A percentile compares a stretch with the other conserved stretches of the same genome.
Evolutionary conservation across 2,797 vertebrate species (phyloP).

Genomic region (Pseudocheirus occidentalis): DNA sequence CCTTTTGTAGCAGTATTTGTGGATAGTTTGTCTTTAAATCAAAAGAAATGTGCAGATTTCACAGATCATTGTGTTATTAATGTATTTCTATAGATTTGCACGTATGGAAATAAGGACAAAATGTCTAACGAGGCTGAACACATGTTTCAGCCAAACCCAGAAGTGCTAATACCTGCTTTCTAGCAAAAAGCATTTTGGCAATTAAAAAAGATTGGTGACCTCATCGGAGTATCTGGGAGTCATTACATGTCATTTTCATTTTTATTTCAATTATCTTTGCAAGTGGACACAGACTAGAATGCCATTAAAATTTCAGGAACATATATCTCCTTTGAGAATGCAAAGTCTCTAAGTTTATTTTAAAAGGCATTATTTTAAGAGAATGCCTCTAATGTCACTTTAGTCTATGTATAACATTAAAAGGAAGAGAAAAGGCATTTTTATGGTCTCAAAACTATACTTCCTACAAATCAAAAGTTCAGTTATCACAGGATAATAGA

Average conservation of each 20-base stretch:
- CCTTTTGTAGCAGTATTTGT: neutral
- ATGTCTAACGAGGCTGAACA: neutral
- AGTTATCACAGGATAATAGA: neutral
- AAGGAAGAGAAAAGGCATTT: slow-evolving; percentile 44
- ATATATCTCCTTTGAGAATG: neutral
- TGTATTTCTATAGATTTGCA: neutral
- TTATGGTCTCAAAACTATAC: neutral
- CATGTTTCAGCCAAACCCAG: neutral
- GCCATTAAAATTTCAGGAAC: neutral
- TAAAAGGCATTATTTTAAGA: neutral
- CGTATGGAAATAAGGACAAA: neutral
- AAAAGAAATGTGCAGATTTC: neutral
- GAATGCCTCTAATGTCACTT: neutral
- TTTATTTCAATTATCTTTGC: slow-evolving; percentile 21
- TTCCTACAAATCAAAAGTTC: neutral
- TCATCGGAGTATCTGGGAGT: neutral
- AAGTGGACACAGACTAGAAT: neutral
- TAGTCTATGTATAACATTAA: neutral
- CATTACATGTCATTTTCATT: slow-evolving; percentile 21
- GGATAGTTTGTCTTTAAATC: neutral
- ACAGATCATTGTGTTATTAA: neutral
- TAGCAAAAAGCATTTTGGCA: neutral
- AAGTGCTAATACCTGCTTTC: rapidly evolving
- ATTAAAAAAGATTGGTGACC: neutral
- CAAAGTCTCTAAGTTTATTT: neutral